Evolutionary conservation across 2,113 vertebrate genomes (phyloP), one percentile per base, ranked within the genome.

Genomic region (Lanius ludovicianus): DNA sequence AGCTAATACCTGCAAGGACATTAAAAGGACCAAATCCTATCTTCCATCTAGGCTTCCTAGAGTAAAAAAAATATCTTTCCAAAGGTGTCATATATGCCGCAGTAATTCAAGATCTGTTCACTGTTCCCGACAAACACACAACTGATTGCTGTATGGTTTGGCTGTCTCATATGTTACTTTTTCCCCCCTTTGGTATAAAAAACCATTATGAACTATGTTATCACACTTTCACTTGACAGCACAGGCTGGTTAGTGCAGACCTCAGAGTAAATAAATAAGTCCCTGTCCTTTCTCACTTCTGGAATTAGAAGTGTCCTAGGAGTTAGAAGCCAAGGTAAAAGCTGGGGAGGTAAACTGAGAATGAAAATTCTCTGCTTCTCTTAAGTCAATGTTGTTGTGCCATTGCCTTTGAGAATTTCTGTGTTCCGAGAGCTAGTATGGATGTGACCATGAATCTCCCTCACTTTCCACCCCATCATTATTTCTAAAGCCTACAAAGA

Each of bases 401-500:
- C 21, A 39, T 20, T 50, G 19, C 22, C 50, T 65, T 74, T 41
- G 14, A 30, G 11, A 87, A 64, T 14, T 18, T 50, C 69, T 35
- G 4, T 16, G 3, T 57, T 85, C 28, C 3, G 4, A 77, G 22
- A n/a, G 33, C 13, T 46, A 53, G 13, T 30, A 42, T 7, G 20
- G n/a, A 68, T 76, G 28, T 21, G 47, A 78, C 1, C 8, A 23
- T 71, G 47, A 68, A 14, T 49, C 33, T 75, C 24, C 6, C 11
- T 83, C 62, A 75, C 2, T 15, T n/a, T 9, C 4, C 2, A 81
- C 19, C 16, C 59, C 74, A 21, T 67, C 11, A 33, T 82, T 73
- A 82, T 80, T 85, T 84, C 60, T 42, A 11, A 93, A 93, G 39
- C 47, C 53, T 39, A 25, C 27, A 60, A 16, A 90, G 27, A 94